phyloP scores from a whole-genome alignment of 1,140 invertebrate species.

The Amyelois transitella region DNA sequence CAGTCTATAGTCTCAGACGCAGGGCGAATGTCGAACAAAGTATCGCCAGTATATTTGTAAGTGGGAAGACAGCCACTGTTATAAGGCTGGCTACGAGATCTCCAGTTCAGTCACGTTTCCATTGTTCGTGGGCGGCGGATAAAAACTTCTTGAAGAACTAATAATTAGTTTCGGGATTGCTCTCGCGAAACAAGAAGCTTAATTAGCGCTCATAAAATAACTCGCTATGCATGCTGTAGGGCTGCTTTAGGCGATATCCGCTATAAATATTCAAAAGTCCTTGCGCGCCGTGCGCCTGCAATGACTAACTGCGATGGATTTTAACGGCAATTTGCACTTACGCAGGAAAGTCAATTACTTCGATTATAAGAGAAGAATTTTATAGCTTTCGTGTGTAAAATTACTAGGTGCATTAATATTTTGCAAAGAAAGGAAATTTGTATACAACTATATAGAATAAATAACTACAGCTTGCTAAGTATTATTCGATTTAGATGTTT shows the following conservation, averaged over 20 bases:
- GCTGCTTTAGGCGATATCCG: slow-evolving; percentile 1
- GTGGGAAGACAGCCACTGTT: slow-evolving; percentile 25
- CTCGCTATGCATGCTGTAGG: slow-evolving; percentile 12
- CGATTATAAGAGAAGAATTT: background rate
- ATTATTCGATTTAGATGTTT: too few species aligned
- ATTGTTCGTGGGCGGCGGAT: slow-evolving; percentile 61
- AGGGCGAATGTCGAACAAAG: too few species aligned
- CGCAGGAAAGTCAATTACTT: background rate
- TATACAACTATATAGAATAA: too few species aligned
- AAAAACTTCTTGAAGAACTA: slow-evolving; percentile 64
- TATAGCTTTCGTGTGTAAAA: background rate
- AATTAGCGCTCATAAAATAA: slow-evolving; percentile 61
- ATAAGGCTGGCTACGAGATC: slow-evolving; percentile 36
- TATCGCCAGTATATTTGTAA: slow-evolving; percentile 15
- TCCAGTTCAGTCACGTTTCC: slow-evolving; percentile 66
- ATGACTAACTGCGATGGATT: background rate
- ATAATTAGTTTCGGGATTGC: slow-evolving; percentile 60
- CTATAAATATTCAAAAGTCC: background rate
- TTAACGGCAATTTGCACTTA: background rate
- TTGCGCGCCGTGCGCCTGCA: background rate
- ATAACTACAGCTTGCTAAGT: too few species aligned
- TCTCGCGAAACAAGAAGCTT: slow-evolving; percentile 61
- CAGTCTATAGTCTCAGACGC: too few species aligned
- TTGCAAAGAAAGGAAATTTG: too few species aligned
- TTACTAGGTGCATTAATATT: background rate